Conservation (phyloP, 2,113 vertebrate genomes). For the Notothenia coriiceps region DNA sequence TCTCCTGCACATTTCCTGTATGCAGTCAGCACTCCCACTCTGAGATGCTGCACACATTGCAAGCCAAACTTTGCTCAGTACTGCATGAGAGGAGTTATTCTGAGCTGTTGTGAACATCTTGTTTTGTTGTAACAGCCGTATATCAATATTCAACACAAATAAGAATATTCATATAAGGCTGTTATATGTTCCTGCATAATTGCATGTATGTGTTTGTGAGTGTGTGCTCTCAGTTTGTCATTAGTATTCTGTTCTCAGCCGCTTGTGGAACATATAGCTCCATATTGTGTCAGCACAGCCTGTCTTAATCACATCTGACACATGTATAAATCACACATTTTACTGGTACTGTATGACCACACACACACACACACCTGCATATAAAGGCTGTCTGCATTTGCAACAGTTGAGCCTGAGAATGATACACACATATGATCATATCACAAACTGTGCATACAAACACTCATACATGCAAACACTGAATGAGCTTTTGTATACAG, state of each 20-base stretch:
- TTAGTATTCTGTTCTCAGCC: constrained; percentile 24
- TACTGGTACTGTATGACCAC: background rate
- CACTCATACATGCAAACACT: background rate
- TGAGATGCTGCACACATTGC: constrained; percentile 22
- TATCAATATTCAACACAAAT: no score
- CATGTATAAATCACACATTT: constrained; percentile 48
- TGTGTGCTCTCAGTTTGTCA: constrained; percentile 19
- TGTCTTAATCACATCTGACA: constrained; percentile 33
- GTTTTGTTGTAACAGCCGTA: background rate
- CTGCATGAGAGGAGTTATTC: constrained; percentile 3
- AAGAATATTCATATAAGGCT: constrained; percentile 10
- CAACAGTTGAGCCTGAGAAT: constrained; percentile 4
- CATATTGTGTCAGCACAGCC: constrained; percentile 15
- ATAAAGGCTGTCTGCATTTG: constrained; percentile 1
- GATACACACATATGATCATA: background rate
- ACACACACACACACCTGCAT: constrained; percentile 1
- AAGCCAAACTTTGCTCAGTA: constrained; percentile 10
- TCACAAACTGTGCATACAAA: background rate
- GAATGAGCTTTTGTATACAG: background rate
- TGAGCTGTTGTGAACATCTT: constrained; percentile 6
- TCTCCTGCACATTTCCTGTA: constrained; percentile 21
- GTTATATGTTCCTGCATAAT: background rate
- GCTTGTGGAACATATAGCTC: constrained; percentile 42
- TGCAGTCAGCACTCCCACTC: constrained; percentile 51
- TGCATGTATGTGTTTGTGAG: constrained; percentile 16